Evolutionary conservation across 2,888 invertebrate genomes (phyloP), one percentile per base, ranked within the genome.

Genomic region (Plebejus argus): DNA sequence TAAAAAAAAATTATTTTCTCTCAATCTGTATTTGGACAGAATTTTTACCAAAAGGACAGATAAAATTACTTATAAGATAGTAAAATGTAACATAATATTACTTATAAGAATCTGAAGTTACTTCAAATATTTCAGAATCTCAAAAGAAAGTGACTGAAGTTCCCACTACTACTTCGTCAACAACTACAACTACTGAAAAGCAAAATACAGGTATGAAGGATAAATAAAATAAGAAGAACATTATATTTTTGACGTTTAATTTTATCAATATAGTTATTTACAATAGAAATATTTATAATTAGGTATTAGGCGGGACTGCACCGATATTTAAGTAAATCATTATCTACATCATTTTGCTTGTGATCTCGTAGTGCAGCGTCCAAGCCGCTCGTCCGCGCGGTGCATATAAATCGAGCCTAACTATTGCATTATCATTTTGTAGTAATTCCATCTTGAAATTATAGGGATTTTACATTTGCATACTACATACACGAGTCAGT

Each of bases 101-200:
- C 82, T 18, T 56, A 5, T 20, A 7, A 1, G 10, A 4, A 58
- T 20, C 39, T 20, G 28, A 20, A 53, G 45, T 18, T 35, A 1
- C 1, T 7, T 70, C 12, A 58, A 66, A 49, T 56, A 79, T 86
- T 86, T 5, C 87, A 92, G 92, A 91, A 81, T 87, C 90, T 74
- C 90, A 90, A 84, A 89, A 85, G 80, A 79, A 83, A 33, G 81
- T 83, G 20, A 33, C 61, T 77, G 83, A 77, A 82, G 82, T 80
- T 1, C 83, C 82, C 20, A 80, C 81, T 6, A 82, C 85, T 15
- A 66, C 66, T 6, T 28, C 66, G 2, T 58, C 83, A 83, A 18
- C 28, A 78, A 83, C 80, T 74, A 77, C 81, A 5, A 81, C 81
- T 74, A 84, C 81, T 66, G 83, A 84, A 53, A 82, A 76, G 76